A percentile compares a stretch with the other conserved stretches of the same genome.
phyloP scores from a whole-genome alignment of 2,113 vertebrate species.

The Platycercus adscitus region DNA sequence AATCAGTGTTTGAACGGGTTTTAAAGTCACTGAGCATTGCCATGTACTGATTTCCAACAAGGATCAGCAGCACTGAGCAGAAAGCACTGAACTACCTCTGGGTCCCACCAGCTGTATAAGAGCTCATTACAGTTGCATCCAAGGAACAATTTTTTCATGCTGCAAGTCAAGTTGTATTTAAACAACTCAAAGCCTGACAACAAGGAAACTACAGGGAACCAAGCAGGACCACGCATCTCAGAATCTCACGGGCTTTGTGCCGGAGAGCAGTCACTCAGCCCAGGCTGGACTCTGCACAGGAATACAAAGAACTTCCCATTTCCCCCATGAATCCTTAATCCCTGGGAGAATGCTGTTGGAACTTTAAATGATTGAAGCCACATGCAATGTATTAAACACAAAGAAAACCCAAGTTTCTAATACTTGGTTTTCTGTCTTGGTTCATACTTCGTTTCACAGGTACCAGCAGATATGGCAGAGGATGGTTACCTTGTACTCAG shows the following conservation, averaged over 20 bases:
- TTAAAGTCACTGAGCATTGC: not conserved
- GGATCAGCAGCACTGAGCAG: not conserved
- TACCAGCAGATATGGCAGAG: not conserved
- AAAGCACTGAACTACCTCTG: not conserved
- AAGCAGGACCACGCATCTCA: not conserved
- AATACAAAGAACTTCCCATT: not conserved
- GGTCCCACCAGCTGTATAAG: not conserved
- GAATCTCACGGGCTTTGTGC: not conserved
- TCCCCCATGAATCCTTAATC: not conserved
- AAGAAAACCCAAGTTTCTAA: not conserved
- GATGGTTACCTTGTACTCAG: not conserved
- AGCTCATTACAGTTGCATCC: slow-evolving; percentile 19
- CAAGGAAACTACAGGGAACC: not conserved
- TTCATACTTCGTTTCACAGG: not conserved
- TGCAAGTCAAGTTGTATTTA: slow-evolving; percentile 34
- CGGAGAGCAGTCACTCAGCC: not conserved
- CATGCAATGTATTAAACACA: not conserved
- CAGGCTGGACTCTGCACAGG: not conserved
- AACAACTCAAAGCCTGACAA: not conserved
- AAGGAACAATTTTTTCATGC: slow-evolving; percentile 21
- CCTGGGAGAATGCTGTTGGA: not conserved
- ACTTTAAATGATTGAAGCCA: not conserved
- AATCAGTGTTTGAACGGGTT: not conserved
- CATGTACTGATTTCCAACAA: not conserved
- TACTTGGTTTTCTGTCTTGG: not conserved